phyloP scores from a whole-genome alignment of 2,797 vertebrate genomes.

The Macropus fuliginosus region DNA sequence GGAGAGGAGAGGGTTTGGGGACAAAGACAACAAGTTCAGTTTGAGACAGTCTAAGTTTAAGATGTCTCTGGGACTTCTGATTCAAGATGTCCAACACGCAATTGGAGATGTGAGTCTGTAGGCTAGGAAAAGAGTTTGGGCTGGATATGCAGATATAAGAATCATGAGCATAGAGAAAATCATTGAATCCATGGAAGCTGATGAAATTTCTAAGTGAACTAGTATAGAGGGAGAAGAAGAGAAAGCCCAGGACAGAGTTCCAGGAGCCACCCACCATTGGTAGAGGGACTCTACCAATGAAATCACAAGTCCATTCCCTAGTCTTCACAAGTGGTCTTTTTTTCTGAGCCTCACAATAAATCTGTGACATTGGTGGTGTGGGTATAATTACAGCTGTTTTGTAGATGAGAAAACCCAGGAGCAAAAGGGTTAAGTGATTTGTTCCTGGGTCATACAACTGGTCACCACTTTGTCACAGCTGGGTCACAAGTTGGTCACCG shows the following conservation, averaged over 20 bases:
- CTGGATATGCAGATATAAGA: neutral
- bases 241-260: neutral
- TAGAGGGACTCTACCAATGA: neutral
- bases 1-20: neutral
- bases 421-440: neutral
- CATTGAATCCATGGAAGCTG: neutral
- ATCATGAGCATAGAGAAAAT: neutral
- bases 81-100: neutral
- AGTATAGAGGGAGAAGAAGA: neutral
- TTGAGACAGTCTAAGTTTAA: neutral
- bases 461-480: neutral
- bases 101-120: neutral
- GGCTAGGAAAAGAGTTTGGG: neutral
- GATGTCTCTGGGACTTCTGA: neutral
- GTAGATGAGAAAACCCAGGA: neutral
- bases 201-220: neutral
- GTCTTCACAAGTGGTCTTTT: neutral
- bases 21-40: neutral
- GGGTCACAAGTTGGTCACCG: neutral
- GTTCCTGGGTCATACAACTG: neutral
- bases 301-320: neutral
- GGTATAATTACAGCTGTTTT: neutral
- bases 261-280: neutral
- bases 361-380: neutral
- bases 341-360: neutral